Base-by-base conservation (phyloP, 2,797 vertebrate species). In the Gorsachius magnificus region DNA sequence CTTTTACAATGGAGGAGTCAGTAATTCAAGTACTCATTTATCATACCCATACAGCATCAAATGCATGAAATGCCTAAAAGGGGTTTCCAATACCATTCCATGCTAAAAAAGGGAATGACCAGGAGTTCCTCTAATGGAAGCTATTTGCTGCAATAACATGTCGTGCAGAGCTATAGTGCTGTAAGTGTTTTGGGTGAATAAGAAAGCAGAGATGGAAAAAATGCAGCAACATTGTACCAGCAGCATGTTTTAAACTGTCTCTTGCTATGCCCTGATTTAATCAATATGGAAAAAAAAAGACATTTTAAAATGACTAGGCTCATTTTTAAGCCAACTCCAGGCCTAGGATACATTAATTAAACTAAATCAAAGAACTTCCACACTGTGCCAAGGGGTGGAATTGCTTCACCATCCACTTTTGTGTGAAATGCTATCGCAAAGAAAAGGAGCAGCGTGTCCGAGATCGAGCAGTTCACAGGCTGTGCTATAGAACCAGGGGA, bases 51-150 rank as follows among this genome's bases (percentile, higher is more conserved):
- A 69, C 43, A 88, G 89, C 96, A 91, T 90, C 91, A 98, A 98
- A 98, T 97, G 97, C 97, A 98, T 60, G 45, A 96, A 97, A 93
- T 98, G 97, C 97, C 98, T 95, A 58, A 94, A 96, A 98, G 97
- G 97, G 85, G 83, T 97, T 97, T 97, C 93, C 95, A 94, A 51
- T 91, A 83, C 71, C 38, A 19, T 94, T 97, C 96, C 93, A 83
- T n/a, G 79, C 93, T 96, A 97, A 93, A 98, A 97, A 93, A 96
- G 96, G 96, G 96, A 97, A 95, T 79, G 48, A 70, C 90, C 93
- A 74, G 69, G 69, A 92, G 41, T 81, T 90, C 54, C 51, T 96
- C 95, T 98, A 98, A 98, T 98, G 98, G 97, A 98, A 97, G 93
- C 83, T 95, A 91, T 98, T 98, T 98, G 95, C 94, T 97, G 94